A percentile compares a stretch with the other conserved stretches of the same genome.
Conservation (phyloP, 2,888 invertebrate species). For the Netelia inedita region DNA sequence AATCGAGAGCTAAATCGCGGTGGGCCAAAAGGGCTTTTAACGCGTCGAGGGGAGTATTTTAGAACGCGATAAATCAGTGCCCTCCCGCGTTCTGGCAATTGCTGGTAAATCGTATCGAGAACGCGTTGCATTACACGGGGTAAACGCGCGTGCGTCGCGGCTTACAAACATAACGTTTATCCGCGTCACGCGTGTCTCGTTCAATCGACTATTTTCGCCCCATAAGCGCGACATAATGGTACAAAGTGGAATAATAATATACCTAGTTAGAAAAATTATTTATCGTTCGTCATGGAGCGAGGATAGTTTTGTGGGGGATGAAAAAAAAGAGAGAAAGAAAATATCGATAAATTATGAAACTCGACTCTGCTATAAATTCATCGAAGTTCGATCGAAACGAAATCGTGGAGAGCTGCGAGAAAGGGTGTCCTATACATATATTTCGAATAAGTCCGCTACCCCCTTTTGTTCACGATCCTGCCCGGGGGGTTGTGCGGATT, state of each 20-base stretch:
- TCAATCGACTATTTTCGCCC: neutral
- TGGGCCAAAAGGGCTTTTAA: constrained; percentile 62
- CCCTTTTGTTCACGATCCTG: constrained; percentile 81
- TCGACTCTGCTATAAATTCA: constrained; percentile 44
- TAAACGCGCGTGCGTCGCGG: constrained; percentile 40
- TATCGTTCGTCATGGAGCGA: constrained; percentile 44
- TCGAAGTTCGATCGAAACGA: constrained; percentile 54
- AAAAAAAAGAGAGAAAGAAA: constrained; percentile 2
- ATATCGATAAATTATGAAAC: constrained; percentile 60
- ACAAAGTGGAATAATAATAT: constrained; percentile 39
- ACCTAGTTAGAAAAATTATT: constrained; percentile 48
- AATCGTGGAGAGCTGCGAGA: constrained; percentile 12
- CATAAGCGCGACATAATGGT: constrained; percentile 17
- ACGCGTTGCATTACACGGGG: constrained; percentile 48
- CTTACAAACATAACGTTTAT: constrained; percentile 39
- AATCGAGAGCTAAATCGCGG: constrained; percentile 59
- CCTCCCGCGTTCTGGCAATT: constrained; percentile 61
- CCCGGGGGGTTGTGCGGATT: constrained; percentile 67
- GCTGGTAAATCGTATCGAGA: constrained; percentile 76
- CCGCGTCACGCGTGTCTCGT: constrained; percentile 25
- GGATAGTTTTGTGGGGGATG: neutral
- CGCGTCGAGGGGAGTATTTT: constrained; percentile 74
- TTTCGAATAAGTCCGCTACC: constrained; percentile 59
- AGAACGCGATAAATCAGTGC: constrained; percentile 82
- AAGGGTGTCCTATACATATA: constrained; percentile 1